These are phyloP conservation scores for Heloderma charlesbogerti DNA, from an alignment of 2,113 vertebrate genomes.

Conservation along the genomic window DNA sequence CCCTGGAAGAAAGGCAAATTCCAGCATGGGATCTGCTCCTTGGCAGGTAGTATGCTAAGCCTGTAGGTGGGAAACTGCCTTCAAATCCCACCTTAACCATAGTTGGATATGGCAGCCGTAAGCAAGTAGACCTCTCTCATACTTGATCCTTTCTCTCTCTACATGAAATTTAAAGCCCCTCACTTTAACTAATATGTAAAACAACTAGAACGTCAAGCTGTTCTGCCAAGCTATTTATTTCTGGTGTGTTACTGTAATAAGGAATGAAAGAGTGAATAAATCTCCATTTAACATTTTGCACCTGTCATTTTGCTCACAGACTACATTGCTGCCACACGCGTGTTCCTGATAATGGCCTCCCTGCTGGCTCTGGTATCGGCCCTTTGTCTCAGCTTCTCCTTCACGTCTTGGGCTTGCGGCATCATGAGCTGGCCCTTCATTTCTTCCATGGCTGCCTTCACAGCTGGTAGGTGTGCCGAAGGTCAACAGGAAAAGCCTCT, in stretches of 20 bases:
- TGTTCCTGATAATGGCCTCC: conserved; percentile 18
- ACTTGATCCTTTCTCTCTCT: background rate
- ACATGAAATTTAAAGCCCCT: background rate
- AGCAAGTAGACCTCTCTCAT: background rate
- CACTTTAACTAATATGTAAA: background rate
- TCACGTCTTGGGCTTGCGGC: background rate
- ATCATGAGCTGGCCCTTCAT: background rate
- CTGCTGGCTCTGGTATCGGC: background rate
- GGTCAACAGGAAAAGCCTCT: no score
- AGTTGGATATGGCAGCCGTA: background rate
- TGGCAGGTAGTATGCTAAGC: no score
- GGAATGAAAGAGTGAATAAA: background rate
- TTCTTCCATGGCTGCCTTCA: background rate
- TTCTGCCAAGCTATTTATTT: background rate
- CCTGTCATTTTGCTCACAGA: background rate
- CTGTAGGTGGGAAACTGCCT: background rate
- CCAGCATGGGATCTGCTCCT: no score
- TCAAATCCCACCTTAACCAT: background rate
- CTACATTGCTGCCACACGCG: conserved; percentile 8
- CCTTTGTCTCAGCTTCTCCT: background rate
- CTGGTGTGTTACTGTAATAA: background rate
- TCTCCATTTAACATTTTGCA: background rate
- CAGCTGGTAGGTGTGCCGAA: conserved; percentile 17
- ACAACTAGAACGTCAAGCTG: background rate
- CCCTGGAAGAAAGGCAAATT: no score